Evolutionary conservation across 1,140 invertebrate species (phyloP).

Genomic region (Achatina immaculata): DNA sequence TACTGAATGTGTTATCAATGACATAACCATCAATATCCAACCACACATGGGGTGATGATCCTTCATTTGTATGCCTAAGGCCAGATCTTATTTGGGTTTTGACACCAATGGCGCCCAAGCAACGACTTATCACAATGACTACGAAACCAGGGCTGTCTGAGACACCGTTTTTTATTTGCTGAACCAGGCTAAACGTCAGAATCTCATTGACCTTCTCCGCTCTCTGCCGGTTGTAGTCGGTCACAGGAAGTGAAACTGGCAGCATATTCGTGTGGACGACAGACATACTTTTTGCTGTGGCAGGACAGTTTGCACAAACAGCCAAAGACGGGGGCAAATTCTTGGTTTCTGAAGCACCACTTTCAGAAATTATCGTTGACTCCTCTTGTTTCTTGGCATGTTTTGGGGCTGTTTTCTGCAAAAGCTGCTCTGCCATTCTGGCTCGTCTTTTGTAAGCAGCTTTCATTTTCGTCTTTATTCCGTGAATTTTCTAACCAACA

Average conservation of each 20-base stretch:
- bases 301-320: no score
- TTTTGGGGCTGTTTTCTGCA: no score
- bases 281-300: not conserved
- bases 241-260: not conserved
- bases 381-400: no score
- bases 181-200: constrained; percentile 7
- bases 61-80: not conserved
- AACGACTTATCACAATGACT: not conserved
- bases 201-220: not conserved
- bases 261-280: not conserved
- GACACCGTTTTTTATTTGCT: constrained; percentile 21
- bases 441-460: not conserved
- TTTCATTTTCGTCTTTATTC: not conserved
- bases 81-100: not conserved
- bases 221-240: not conserved
- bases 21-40: constrained; percentile 4
- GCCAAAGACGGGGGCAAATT: no score
- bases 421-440: not conserved
- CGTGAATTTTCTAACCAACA: no score
- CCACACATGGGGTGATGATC: constrained; percentile 17
- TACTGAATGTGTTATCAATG: constrained; percentile 27
- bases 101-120: not conserved
- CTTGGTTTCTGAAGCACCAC: no score
- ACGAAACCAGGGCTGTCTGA: constrained; percentile 13
- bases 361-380: no score